Base-by-base conservation (phyloP, 2,888 invertebrate species). In the Perizoma affinitatum region DNA sequence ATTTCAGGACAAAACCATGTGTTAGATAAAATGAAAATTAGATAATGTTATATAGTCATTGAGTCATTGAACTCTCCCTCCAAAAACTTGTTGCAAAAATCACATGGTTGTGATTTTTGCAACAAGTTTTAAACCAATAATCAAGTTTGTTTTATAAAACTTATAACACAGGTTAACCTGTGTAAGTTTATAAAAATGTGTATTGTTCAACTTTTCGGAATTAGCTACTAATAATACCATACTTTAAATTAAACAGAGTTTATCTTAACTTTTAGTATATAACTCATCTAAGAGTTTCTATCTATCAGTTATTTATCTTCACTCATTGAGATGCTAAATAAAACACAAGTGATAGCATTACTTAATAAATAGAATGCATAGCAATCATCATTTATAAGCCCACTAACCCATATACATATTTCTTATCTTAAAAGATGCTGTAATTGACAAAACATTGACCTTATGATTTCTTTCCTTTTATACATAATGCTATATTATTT, bases 1-100 rank as follows among this genome's bases (percentile, higher is more conserved):
- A 33, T 10, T 44, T 35, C 33, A 22, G 5, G n/a, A 36, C 9
- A 38, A 36, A 61, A 58, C 50, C 47, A 54, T 64, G 57, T 54
- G 51, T 38, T 53, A 9, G 5, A 38, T 38, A 38, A 7, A 43
- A 42, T 54, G 42, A 11, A 38, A 51, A 51, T 58, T 34, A 44
- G 54, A 34, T 61, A 44, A 42, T 51, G 43, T 55, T 22, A 2
- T 22, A 22, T 22, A 49, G 44, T 48, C 34, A 36, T 11, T 51
- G 2, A 54, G 80, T 82, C 80, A 83, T 68, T 84, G 79, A 84
- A 84, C 80, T 84, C 86, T 86, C 84, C 87, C 86, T 80, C 87
- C 83, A 82, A 84, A 76, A 71, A 46, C 6, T 53, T 60, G 46
- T 61, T 61, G 42, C 46, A 35, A 61, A 61, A 63, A 67, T 65